phyloP scores from a whole-genome alignment of 2,113 vertebrate species.

The Apus apus region DNA sequence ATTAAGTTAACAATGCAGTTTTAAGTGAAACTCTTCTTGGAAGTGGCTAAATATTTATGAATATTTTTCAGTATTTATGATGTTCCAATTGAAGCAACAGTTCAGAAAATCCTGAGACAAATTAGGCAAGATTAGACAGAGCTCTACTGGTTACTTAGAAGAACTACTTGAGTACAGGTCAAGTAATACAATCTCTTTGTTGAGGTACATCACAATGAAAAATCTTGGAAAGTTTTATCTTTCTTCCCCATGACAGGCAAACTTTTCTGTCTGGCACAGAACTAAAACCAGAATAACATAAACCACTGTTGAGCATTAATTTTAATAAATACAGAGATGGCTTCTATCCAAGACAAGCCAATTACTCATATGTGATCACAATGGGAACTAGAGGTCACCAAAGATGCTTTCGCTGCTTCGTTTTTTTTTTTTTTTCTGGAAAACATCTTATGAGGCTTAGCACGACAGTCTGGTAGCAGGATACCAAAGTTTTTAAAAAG shows the following conservation, averaged over 20 bases:
- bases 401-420: not conserved
- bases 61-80: not conserved
- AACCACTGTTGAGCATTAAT: not conserved
- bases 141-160: not conserved
- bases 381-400: not conserved
- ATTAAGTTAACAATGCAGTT: not conserved
- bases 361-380: not conserved
- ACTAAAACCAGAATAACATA: not conserved
- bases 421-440: not conserved
- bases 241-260: not conserved
- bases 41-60: not conserved
- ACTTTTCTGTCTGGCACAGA: not conserved
- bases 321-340: not conserved
- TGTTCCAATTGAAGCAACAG: not conserved
- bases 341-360: not conserved
- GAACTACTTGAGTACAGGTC: not conserved
- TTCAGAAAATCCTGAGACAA: not conserved
- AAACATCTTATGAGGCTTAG: not conserved
- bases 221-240: not conserved
- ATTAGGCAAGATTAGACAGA: not conserved
- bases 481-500: not conserved
- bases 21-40: not conserved
- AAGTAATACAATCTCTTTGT: not conserved
- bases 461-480: not conserved
- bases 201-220: not conserved